These are phyloP conservation scores for Polydrusus pterygomalis DNA, from an alignment of 2,888 invertebrate species.

Conservation along the genomic window DNA sequence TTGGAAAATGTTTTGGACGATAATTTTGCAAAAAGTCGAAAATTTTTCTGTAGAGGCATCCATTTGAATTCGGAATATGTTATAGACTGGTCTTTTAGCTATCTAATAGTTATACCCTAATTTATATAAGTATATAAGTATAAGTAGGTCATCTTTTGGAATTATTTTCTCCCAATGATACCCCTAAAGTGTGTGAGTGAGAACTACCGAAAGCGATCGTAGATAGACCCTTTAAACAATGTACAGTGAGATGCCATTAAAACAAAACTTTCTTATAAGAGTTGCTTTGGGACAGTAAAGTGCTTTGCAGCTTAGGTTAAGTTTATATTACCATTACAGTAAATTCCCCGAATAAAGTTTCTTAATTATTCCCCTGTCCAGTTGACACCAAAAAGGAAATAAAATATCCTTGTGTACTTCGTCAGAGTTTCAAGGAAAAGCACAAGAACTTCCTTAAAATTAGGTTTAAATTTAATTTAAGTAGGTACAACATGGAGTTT, in stretches of 20 bases:
- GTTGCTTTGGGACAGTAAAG: constrained; percentile 5
- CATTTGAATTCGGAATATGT: too few relatives aligned
- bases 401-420: constrained; percentile 4
- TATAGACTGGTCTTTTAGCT: too few relatives aligned
- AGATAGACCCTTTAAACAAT: too few relatives aligned
- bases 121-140: too few relatives aligned
- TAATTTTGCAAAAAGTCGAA: too few relatives aligned
- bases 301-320: constrained; percentile 6
- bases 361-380: constrained; percentile 1
- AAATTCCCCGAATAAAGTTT: constrained; percentile 7
- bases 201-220: too few relatives aligned
- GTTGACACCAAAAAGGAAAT: not conserved
- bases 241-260: not conserved
- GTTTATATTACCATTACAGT: not conserved
- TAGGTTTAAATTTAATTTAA: not conserved
- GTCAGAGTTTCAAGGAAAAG: not conserved
- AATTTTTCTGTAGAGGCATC: too few relatives aligned
- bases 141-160: too few relatives aligned
- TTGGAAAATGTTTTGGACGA: too few relatives aligned
- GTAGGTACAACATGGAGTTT: not conserved
- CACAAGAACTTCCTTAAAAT: not conserved
- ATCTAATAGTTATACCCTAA: too few relatives aligned
- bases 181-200: too few relatives aligned
- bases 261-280: not conserved
- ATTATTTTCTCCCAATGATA: too few relatives aligned